Evolutionary conservation across 2,888 invertebrate species (phyloP), one percentile per base, ranked within the genome.

Genomic region (Leucophenga maculata): DNA sequence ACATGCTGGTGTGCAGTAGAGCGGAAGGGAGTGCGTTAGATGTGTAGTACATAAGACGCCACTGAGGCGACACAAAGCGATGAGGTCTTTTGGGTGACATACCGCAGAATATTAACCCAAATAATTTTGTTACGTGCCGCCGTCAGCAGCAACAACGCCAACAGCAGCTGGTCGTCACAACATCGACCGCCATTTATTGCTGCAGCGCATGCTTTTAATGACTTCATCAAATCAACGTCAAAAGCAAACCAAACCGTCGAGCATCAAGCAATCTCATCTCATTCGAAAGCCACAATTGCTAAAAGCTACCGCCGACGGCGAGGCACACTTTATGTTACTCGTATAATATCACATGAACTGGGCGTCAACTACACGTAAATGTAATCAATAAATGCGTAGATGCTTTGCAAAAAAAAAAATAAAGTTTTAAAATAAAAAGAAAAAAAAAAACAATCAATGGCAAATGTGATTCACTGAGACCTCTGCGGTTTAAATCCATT

Each of bases 191-290:
- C 9, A 2, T 1, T n/a, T 6, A 52, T 14, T 1, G 16, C 11
- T 16, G 52, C 20, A 14, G 74, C 76, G 83, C 82, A 80, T 82
- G 84, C 84, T 80, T 74, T 71, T 74, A 75, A 73, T 73, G 84
- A 80, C 84, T 82, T 80, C 76, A 83, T 83, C 39, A 39, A 39
- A 39, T 39, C 84, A 80, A 82, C 80, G 83, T 82, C 80, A 83
- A 76, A 39, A 60, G 18, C 39, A 60, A 39, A 39, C 39, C 39
- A 8, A 8, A 39, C 3, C 39, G 39, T 11, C 39, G 11, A 8
- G 39, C 39, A 39, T 39, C 39, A n/a, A 31, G 4, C 60, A 60
- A 52, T 20, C 52, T 52, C 52, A 52, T 16, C 52, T 52, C 52
- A 16, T 16, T 4, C 78, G 75, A 73, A 78, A 79, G 70, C 68